A percentile compares a stretch with the other conserved stretches of the same genome.
These are phyloP conservation scores for Mongoloraphidia duomilia DNA, from an alignment of 2,888 invertebrate species.

Conservation along the genomic window DNA sequence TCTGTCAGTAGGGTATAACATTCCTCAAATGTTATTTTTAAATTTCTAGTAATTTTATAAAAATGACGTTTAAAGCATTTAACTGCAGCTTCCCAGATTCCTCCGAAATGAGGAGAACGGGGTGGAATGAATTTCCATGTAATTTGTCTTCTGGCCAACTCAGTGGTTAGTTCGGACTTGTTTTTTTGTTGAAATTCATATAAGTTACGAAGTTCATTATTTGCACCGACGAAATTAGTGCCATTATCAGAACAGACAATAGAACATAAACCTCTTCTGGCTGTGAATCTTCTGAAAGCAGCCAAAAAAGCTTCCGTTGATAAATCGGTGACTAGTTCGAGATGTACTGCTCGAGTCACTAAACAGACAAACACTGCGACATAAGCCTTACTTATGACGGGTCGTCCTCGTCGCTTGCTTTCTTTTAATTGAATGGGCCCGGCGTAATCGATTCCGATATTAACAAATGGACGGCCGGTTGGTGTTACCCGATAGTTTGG, in stretches of 20 bases:
- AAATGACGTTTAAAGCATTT: constrained; percentile 5
- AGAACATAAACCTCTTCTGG: constrained; percentile 11
- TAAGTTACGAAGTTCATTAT: constrained; percentile 9
- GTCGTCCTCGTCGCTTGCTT: constrained; percentile 4
- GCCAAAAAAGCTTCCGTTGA: constrained; percentile 12
- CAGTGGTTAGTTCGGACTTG: no score
- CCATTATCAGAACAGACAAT: constrained; percentile 13
- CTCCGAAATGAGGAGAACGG: neutral
- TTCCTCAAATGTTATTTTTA: no score
- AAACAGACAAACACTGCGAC: constrained; percentile 16
- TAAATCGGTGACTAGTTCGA: constrained; percentile 12
- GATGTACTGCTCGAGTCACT: constrained; percentile 13
- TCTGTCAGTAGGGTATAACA: no score
- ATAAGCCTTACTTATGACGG: constrained; percentile 12
- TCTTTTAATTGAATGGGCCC: no score
- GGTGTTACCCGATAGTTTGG: constrained; percentile 11
- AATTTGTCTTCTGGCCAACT: neutral
- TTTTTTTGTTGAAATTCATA: no score
- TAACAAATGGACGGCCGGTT: constrained; percentile 12
- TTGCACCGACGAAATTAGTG: constrained; percentile 14
- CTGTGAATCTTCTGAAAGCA: constrained; percentile 11
- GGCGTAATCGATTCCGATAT: constrained; percentile 13
- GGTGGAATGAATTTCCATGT: neutral
- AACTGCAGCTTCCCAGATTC: constrained; percentile 1
- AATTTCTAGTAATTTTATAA: neutral